A percentile compares a stretch with the other conserved stretches of the same genome.
These are phyloP conservation scores for Drosophila ohnishii DNA, from an alignment of 1,140 invertebrate genomes.

Conservation along the genomic window DNA sequence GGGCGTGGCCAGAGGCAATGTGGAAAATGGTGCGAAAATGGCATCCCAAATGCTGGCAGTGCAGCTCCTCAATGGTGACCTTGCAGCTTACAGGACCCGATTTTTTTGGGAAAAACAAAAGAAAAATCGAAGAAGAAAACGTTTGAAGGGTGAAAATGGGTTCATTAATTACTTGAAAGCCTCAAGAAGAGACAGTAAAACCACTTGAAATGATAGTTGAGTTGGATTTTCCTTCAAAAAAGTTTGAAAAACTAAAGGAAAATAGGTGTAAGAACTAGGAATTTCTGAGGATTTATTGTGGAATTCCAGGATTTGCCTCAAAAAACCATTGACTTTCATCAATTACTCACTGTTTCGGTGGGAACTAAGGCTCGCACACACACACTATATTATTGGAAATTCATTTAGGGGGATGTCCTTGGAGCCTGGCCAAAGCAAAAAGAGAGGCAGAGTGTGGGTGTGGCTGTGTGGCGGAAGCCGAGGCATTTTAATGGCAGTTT, in stretches of 20 bases:
- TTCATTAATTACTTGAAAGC: slow-evolving; percentile 7
- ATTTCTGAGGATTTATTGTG: neutral
- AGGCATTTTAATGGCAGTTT: slow-evolving; percentile 76
- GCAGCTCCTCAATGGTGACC: neutral
- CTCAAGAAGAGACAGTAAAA: neutral
- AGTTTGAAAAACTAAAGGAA: neutral
- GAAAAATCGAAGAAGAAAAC: neutral
- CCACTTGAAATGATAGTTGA: neutral
- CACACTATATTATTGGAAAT: slow-evolving; percentile 47
- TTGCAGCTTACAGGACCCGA: slow-evolving; percentile 9
- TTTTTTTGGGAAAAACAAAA: neutral
- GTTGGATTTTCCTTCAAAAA: neutral
- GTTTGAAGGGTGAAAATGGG: neutral
- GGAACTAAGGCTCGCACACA: neutral
- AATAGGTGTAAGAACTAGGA: neutral
- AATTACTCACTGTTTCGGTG: neutral
- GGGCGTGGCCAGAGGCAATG: slow-evolving; percentile 15
- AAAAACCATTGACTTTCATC: neutral
- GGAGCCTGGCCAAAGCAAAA: neutral
- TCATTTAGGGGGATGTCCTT: slow-evolving; percentile 54
- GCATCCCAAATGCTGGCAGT: neutral
- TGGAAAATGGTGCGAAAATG: slow-evolving; percentile 26
- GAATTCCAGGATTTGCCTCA: neutral
- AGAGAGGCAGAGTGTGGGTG: too few relatives aligned
- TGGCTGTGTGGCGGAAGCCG: slow-evolving; percentile 10